Evolutionary conservation across 1,140 invertebrate species (phyloP).

Genomic region (Gonioctena quinquepunctata): DNA sequence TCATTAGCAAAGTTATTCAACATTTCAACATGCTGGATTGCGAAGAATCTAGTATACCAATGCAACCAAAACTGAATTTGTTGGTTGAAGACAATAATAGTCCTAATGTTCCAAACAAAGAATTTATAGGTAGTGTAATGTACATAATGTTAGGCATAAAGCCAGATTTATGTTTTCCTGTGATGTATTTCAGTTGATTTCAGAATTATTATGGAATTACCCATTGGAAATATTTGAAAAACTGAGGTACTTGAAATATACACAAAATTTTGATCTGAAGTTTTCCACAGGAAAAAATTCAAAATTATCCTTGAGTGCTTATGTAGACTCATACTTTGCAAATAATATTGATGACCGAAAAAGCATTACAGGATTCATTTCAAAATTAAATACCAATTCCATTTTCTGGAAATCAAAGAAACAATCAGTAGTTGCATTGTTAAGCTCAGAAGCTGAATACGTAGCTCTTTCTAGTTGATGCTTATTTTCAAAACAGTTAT

Average conservation of each 20-base stretch:
- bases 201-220: slow-evolving; percentile 4
- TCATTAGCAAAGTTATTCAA: neutral
- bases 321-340: slow-evolving; percentile 27
- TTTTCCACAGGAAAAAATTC: no score
- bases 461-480: slow-evolving; percentile 24
- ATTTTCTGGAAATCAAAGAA: slow-evolving; percentile 22
- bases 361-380: slow-evolving; percentile 22
- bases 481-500: slow-evolving; percentile 22
- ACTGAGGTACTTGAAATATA: no score
- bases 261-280: no score
- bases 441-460: slow-evolving; percentile 24
- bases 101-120: slow-evolving; percentile 5
- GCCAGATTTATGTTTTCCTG: slow-evolving; percentile 20
- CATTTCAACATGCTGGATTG: slow-evolving; percentile 20
- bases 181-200: slow-evolving; percentile 19
- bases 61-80: slow-evolving; percentile 19
- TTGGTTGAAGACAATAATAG: neutral
- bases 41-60: slow-evolving; percentile 6
- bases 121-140: slow-evolving; percentile 3
- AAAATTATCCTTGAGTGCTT: neutral
- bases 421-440: slow-evolving; percentile 5
- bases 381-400: slow-evolving; percentile 22
- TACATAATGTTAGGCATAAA: slow-evolving; percentile 16
- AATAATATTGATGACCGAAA: slow-evolving; percentile 16
- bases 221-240: slow-evolving; percentile 19